Evolutionary conservation across 2,888 invertebrate genomes (phyloP), one percentile per base, ranked within the genome.

Genomic region (Oligia strigilis): DNA sequence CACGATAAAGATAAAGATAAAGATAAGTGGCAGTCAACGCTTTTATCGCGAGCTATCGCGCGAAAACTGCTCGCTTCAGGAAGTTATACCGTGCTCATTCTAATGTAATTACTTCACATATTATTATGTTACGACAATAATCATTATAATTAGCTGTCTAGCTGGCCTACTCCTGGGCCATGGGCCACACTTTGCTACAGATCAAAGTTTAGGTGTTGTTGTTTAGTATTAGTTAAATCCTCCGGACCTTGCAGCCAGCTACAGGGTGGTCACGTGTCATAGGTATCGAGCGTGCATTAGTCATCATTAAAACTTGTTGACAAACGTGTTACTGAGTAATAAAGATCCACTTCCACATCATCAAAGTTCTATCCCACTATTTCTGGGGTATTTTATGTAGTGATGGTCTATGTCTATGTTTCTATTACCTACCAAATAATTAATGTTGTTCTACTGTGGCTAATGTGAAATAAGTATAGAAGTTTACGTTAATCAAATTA

Each of bases 1-100:
- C 94, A 94, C 96, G 96, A 96, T 96, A 95, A 95, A 94, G 95
- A 94, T 95, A 95, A 93, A 94, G 96, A 94, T 95, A 95, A 93
- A 94, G 96, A 95, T 96, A 96, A 96, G 95, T 95, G 94, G 94
- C 92, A 93, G 94, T 93, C 93, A 93, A 94, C 94, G 94, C 89
- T 93, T 94, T 95, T 96, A 96, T 96, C 95, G 94, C 93, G 81
- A 89, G 90, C 92, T 95, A 94, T 95, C 94, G 95, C 93, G 94
- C 95, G 92, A 94, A 95, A 94, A 94, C 90, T 94, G 92, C 93
- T 94, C 89, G 93, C 92, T 93, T 92, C 92, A 94, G 94, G 93
- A 95, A 94, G 93, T 94, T 91, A 91, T 86, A 83, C 85, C 83
- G 81, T 85, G 77, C 77, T 86, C 77, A 81, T 84, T 89, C 72